Evolutionary conservation across 2,797 vertebrate species (phyloP), one percentile per base, ranked within the genome.

Genomic region (Decapterus maruadsi): DNA sequence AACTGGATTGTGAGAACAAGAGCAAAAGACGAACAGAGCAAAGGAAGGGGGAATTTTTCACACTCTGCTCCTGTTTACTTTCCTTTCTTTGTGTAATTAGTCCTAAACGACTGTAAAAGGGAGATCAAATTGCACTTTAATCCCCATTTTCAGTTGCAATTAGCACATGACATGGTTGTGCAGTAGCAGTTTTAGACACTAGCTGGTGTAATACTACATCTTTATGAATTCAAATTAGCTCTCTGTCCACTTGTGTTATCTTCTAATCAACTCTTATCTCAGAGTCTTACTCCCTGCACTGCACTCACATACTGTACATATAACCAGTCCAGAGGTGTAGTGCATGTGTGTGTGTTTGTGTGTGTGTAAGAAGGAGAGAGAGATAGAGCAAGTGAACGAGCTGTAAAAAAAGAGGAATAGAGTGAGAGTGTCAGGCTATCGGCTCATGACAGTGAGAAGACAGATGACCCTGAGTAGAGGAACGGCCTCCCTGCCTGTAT

Each of bases 361-460:
- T 50, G 43, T 42, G 22, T 8, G 45, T 54, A 62, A 22, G 34
- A 36, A 17, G 9, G 56, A 31, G 16, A 26, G 26, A 26, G 26
- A 26, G 26, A 26, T 26, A 45, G 9, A 6, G 50, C 8, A 4
- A 20, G 14, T 26, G 51, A 59, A 70, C 12, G 58, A 57, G 67
- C 17, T 69, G 56, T 78, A 70, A 34, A 73, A 78, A 68, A 72
- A 78, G 65, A 57, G 73, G 78, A 72, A 87, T 66, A 58, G 65
- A 82, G 71, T 62, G 69, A 85, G 77, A 58, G 65, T 72, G 87
- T 80, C 54, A 4, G 77, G 72, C 81, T 87, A 79, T 88, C 40
- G 45, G 77, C 84, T 90, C 79, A 67, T 87, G 90, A 89, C 87
- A 89, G 81, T 88, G 60, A 86, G 82, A 91, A 92, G 91, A 93